Percentiles rank a stretch among this genome's conserved stretches.
These are phyloP conservation scores for Panulirus ornatus DNA, from an alignment of 1,140 invertebrate genomes.

Conservation along the genomic window DNA sequence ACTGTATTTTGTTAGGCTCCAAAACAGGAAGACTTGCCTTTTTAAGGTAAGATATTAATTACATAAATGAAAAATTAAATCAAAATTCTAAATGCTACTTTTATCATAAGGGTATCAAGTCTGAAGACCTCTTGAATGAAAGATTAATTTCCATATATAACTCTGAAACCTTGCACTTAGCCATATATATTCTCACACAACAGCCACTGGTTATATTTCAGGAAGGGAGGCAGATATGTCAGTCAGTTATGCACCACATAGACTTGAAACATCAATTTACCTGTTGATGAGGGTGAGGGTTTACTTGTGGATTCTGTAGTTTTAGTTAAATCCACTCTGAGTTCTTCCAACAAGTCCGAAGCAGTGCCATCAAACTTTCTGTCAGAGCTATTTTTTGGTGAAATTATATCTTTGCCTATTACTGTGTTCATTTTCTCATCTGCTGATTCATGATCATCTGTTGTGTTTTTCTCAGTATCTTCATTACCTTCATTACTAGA, in stretches of 20 bases:
- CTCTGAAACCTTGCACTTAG: no score
- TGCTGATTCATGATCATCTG: conserved; percentile 20
- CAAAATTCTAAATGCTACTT: no score
- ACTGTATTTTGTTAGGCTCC: no score
- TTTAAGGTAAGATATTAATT: no score
- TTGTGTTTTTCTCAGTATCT: neutral
- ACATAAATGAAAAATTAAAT: no score
- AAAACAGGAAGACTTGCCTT: no score
- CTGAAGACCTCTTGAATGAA: no score
- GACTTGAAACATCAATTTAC: conserved; percentile 48
- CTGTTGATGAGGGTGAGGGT: conserved; percentile 67
- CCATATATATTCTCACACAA: neutral
- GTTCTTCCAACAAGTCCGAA: conserved; percentile 36
- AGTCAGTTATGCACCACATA: conserved; percentile 8
- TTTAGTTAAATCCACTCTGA: conserved; percentile 64
- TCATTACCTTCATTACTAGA: conserved; percentile 7
- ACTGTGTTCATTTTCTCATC: neutral
- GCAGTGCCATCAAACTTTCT: neutral
- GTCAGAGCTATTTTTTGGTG: conserved; percentile 34
- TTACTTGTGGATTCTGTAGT: conserved; percentile 61
- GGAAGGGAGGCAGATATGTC: neutral
- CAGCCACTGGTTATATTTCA: neutral
- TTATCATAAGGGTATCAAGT: no score
- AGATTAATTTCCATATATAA: no score
- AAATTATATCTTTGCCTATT: conserved; percentile 11